These are phyloP conservation scores for Dasypus novemcinctus DNA, from an alignment of 2,113 vertebrate genomes.

Conservation along the genomic window DNA sequence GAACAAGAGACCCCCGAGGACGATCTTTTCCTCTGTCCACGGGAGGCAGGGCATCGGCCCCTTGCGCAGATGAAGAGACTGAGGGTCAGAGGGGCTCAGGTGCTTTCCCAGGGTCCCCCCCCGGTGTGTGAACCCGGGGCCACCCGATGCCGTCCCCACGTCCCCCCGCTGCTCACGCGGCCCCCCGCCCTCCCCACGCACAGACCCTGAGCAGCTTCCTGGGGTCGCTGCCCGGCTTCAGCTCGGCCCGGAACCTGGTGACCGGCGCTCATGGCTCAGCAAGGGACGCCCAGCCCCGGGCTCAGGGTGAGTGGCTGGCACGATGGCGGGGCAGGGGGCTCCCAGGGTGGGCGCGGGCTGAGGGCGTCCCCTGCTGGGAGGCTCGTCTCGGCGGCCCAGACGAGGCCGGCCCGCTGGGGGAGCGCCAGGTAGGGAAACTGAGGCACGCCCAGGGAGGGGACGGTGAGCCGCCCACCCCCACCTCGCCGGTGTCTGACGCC, in stretches of 20 bases:
- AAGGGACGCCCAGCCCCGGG: neutral
- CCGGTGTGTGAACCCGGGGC: neutral
- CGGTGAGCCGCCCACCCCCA: fast-evolving
- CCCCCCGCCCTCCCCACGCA: fast-evolving
- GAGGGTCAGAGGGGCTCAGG: neutral
- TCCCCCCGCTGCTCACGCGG: neutral
- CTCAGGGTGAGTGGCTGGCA: conserved; percentile 40
- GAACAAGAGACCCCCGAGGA: fast-evolving
- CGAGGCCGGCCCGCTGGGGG: neutral
- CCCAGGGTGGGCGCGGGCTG: neutral
- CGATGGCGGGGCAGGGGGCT: fast-evolving
- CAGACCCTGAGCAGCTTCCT: conserved; percentile 71
- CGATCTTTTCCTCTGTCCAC: neutral
- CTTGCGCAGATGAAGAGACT: neutral
- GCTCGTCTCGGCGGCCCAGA: fast-evolving
- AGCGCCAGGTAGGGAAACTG: neutral
- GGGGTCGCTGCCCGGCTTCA: conserved; percentile 72
- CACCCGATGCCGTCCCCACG: fast-evolving
- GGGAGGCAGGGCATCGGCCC: neutral
- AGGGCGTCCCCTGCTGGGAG: neutral
- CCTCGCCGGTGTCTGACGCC: fast-evolving
- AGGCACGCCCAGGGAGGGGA: neutral
- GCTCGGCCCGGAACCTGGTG: conserved; percentile 64
- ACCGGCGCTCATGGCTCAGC: neutral
- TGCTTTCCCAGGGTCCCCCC: neutral